Base-by-base conservation (phyloP, 1,140 invertebrate genomes). In the Neoseiulus cucumeris region DNA sequence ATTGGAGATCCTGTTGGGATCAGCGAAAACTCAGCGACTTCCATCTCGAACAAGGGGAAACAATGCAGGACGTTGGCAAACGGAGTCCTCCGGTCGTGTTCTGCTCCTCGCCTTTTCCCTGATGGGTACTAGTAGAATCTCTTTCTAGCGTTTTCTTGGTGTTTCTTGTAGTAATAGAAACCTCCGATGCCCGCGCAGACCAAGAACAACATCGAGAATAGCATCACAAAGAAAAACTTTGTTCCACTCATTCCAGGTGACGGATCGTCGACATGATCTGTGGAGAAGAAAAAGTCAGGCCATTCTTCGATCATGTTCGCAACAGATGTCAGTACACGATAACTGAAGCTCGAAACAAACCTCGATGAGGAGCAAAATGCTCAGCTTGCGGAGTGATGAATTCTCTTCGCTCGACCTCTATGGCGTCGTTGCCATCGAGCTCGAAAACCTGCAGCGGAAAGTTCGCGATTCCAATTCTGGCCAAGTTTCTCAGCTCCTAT, bases 101-200 rank as follows among this genome's bases (percentile, higher is more conserved):
- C 33, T 9, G 33, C 9, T 9, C 9, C 33, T 9, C 33, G 4
- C 33, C 4, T 39, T 9, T 6, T 4, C 33, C 9, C 33, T 9
- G 33, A 9, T 39, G 4, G 9, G 9, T 39, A 39, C 73, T 73
- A 95, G 73, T 95, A 95, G 71, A 95, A 87, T 70, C 90, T 81
- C 77, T 94, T 95, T 72, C 87, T 81, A 69, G 84, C 84, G 69
- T 89, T 85, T 73, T 91, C 87, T 73, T 89, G 85, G 67, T 87
- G 83, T 74, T 92, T 91, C 73, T 91, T 87, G 73, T 93, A 94
- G 72, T 89, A 84, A 79, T 92, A 87, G 65, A 91, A 87, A 42
- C 85, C 89, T 64, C 92, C 81, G 7, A 93, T 85, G 1, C 86
- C 83, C 69, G 84, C 81, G 0, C 84, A 85, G 59, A 89, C 84